Percentiles rank a stretch among this genome's conserved stretches.
phyloP scores from a whole-genome alignment of 2,797 vertebrate species.

The Cossypha heuglini region DNA sequence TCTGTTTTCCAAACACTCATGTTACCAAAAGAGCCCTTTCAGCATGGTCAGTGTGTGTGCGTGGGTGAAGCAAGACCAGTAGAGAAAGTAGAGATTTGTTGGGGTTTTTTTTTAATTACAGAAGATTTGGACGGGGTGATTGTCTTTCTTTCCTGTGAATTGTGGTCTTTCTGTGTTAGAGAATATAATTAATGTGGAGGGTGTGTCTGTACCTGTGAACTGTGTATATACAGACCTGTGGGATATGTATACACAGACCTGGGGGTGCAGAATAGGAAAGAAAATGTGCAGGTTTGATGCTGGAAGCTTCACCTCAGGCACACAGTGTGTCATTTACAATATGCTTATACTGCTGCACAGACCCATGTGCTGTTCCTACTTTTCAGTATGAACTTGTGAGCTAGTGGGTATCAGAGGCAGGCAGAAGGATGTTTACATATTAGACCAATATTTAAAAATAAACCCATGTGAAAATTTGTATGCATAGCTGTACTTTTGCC shows the following conservation, averaged over 20 bases:
- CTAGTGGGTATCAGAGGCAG: background rate
- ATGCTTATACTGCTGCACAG: background rate
- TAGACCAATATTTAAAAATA: background rate
- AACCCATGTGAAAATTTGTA: background rate
- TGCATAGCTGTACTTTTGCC: background rate
- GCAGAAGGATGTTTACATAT: background rate
- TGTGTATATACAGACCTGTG: background rate
- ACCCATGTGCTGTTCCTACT: background rate
- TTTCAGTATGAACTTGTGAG: background rate
- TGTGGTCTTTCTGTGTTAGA: background rate
- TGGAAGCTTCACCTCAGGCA: background rate
- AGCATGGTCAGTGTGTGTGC: accelerated
- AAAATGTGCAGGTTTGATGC: background rate
- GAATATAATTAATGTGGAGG: background rate
- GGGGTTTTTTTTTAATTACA: background rate
- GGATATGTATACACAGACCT: background rate
- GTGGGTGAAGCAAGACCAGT: background rate
- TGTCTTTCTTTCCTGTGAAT: background rate
- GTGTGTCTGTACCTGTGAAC: background rate
- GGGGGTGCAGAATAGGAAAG: background rate
- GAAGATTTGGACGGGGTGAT: background rate
- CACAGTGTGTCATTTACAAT: background rate
- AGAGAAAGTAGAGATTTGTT: background rate
- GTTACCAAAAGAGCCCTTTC: background rate
- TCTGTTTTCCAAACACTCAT: background rate